A percentile compares a stretch with the other conserved stretches of the same genome.
phyloP scores from a whole-genome alignment of 2,888 invertebrate species.

The Drosophila tanythrix region DNA sequence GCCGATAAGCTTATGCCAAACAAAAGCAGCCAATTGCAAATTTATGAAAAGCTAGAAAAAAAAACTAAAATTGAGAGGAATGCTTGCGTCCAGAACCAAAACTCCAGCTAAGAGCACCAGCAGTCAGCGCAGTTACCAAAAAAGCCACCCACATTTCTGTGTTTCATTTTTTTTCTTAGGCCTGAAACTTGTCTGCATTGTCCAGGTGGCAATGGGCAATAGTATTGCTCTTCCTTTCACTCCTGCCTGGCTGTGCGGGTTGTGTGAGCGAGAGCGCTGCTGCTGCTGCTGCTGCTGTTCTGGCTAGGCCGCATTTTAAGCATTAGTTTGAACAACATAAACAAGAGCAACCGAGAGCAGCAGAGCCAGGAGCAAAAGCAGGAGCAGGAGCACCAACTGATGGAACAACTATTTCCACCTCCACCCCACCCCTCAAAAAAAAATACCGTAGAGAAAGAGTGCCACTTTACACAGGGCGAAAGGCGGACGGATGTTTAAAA shows the following conservation, averaged over 20 bases:
- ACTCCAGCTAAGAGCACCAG: conserved; percentile 7
- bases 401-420: conserved; percentile 54
- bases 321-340: conserved; percentile 80
- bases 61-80: conserved; percentile 25
- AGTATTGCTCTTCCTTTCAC: conserved; percentile 21
- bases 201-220: conserved; percentile 49
- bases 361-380: background rate
- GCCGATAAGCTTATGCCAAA: background rate
- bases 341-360: conserved; percentile 38
- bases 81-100: conserved; percentile 30
- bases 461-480: conserved; percentile 49
- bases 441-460: conserved; percentile 33
- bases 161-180: background rate
- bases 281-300: conserved; percentile 2
- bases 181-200: conserved; percentile 25
- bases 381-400: conserved; percentile 11
- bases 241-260: background rate
- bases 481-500: conserved; percentile 57
- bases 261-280: conserved; percentile 37
- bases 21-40: background rate
- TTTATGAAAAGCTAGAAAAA: background rate
- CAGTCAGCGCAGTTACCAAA: background rate
- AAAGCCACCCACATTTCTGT: conserved; percentile 37
- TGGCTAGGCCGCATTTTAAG: conserved; percentile 77
- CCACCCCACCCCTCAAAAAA: background rate